These are phyloP conservation scores for Circaetus cinerascens DNA, from an alignment of 2,113 vertebrate genomes.

Conservation along the genomic window DNA sequence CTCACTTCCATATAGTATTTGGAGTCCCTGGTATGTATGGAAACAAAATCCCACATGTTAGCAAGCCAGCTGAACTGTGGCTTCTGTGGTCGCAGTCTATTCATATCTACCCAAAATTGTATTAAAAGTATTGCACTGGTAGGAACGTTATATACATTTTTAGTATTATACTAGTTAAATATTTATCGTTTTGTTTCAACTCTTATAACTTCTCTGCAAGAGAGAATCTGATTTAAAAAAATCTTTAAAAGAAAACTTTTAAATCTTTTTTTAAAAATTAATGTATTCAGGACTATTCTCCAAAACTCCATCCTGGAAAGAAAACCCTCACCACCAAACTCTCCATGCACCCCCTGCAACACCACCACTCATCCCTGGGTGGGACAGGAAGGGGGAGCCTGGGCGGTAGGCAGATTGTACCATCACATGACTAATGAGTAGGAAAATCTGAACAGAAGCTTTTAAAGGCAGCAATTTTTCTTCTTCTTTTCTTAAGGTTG, in stretches of 20 bases:
- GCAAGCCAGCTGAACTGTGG: background rate
- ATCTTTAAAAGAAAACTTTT: background rate
- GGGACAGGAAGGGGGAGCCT: background rate
- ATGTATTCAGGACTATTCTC: background rate
- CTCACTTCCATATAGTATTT: background rate
- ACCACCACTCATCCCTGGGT: background rate
- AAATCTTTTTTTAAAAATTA: background rate
- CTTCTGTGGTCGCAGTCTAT: background rate
- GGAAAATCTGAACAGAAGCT: slow-evolving; percentile 27
- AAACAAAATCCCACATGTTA: slow-evolving; percentile 2
- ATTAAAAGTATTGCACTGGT: background rate
- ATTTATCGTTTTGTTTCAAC: background rate
- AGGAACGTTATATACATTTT: background rate
- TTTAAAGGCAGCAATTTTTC: background rate
- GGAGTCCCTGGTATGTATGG: background rate
- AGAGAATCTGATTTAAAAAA: background rate
- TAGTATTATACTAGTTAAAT: background rate
- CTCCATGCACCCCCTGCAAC: background rate
- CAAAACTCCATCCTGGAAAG: background rate
- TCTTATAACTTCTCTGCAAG: background rate
- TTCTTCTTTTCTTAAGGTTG: background rate
- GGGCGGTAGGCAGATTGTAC: background rate
- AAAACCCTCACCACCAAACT: background rate
- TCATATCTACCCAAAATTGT: background rate
- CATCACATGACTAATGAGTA: background rate